Percentiles rank a stretch among this genome's conserved stretches.
Evolutionary conservation across 2,888 invertebrate species (phyloP).

Genomic region (Entomobrya multifasciata): DNA sequence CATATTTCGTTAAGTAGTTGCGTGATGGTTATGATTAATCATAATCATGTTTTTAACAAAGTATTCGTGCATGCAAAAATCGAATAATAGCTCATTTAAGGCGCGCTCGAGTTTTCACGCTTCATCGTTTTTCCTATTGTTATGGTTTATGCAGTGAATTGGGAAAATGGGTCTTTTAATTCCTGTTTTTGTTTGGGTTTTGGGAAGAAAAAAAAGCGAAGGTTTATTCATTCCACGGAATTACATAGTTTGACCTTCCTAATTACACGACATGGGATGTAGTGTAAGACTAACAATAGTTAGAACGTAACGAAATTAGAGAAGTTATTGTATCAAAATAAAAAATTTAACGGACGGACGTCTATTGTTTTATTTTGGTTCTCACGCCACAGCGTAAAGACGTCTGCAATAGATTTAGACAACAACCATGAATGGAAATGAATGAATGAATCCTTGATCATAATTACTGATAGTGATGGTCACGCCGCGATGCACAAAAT

Average conservation of each 20-base stretch:
- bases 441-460: constrained; percentile 21
- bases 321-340: not conserved
- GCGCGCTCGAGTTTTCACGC: not conserved
- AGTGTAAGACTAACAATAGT: not conserved
- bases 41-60: constrained; percentile 23
- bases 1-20: not conserved
- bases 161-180: not conserved
- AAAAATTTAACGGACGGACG: not conserved
- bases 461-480: constrained; percentile 33
- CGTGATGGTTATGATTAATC: not conserved
- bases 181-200: not conserved
- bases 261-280: not conserved
- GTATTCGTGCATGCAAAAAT: constrained; percentile 12
- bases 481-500: constrained; percentile 13
- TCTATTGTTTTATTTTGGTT: constrained; percentile 6
- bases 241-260: constrained; percentile 23
- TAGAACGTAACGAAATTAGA: not conserved
- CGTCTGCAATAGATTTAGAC: not conserved
- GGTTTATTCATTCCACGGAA: not conserved
- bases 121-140: not conserved
- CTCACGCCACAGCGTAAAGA: not conserved
- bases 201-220: not conserved
- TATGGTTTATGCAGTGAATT: not conserved
- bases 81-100: not conserved
- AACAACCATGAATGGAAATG: not conserved